A percentile compares a stretch with the other conserved stretches of the same genome.
Conservation (phyloP, 2,888 invertebrate species). For the Andrena praecox region DNA sequence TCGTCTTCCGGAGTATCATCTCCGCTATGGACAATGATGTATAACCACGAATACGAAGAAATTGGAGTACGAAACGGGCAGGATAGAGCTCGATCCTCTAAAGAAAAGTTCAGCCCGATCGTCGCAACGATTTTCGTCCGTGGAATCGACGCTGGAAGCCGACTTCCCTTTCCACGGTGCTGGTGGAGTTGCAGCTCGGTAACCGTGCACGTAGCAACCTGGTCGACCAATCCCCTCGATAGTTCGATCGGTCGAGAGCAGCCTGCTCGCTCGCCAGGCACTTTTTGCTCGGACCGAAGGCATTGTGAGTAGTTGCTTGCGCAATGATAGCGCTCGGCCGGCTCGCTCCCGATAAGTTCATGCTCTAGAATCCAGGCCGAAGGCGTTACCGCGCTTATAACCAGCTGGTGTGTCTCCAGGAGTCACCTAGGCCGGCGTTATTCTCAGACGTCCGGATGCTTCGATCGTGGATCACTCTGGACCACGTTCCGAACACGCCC, state of each 20-base stretch:
- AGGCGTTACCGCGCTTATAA: conserved; percentile 78
- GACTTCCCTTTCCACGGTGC: conserved; percentile 67
- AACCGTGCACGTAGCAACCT: conserved; percentile 48
- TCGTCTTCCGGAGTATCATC: background rate
- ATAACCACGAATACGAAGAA: background rate
- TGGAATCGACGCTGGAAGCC: conserved; percentile 33
- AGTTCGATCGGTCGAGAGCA: conserved; percentile 68
- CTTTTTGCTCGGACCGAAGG: conserved; percentile 73
- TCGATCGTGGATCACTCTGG: background rate
- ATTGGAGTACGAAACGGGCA: background rate
- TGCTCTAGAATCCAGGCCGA: conserved; percentile 81
- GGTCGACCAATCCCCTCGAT: conserved; percentile 70
- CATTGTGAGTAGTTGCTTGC: conserved; percentile 79
- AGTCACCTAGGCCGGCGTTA: conserved; percentile 36
- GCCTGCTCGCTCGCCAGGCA: conserved; percentile 60
- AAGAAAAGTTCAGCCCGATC: conserved; percentile 9
- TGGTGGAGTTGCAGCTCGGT: conserved; percentile 28
- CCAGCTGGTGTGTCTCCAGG: conserved; percentile 52
- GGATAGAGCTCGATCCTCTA: background rate
- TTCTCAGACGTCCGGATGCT: conserved; percentile 61
- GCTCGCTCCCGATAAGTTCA: conserved; percentile 81
- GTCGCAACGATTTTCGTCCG: conserved; percentile 40
- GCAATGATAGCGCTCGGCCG: conserved; percentile 77
- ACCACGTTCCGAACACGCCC: background rate
- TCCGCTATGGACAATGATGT: background rate